Evolutionary conservation across 2,888 invertebrate species (phyloP), one percentile per base, ranked within the genome.

Genomic region (Agrochola circellaris): DNA sequence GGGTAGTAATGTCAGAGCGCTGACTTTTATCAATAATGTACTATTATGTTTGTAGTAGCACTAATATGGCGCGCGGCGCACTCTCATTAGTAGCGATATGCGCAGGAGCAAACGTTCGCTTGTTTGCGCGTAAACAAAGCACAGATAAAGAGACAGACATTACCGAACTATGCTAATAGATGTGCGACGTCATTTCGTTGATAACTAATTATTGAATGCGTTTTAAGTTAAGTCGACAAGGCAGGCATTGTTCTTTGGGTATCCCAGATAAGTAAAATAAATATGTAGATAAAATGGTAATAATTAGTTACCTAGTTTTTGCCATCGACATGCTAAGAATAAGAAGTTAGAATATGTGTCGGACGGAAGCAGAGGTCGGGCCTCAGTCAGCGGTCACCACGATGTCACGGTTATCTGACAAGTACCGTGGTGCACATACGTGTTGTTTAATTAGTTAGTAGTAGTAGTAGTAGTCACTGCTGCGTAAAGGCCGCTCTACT

Each of bases 131-230:
- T 45, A 51, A 65, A 84, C 72, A 84, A 84, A 34, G 42, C 26
- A 34, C 67, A 71, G 85, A 85, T 82, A 85, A 82, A 58, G 42
- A 73, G 26, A 74, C 68, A 42, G 51, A 72, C 82, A 71, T 81
- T 85, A 81, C 38, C 81, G 64, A 80, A 81, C 48, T 61, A 71
- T 81, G 82, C 75, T 67, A 74, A 82, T 71, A 81, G 85, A 67
- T 66, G 15, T 15, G 11, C 67, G 45, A n/a, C n/a, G 30, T 26
- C 68, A 61, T 65, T 38, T n/a, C 17, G 30, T 38, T 58, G 66
- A 85, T 70, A 60, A 80, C 61, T 38, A 54, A 51, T 69, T 23
- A 30, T 69, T 69, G 20, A 60, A 69, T 61, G 26, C 42, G 23
- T 23, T 45, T 48, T 30, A 54, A 56, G 15, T 51, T 45, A 38